Evolutionary conservation across 1,140 invertebrate genomes (phyloP), one percentile per base, ranked within the genome.

Genomic region (Pogonus chalceus): DNA sequence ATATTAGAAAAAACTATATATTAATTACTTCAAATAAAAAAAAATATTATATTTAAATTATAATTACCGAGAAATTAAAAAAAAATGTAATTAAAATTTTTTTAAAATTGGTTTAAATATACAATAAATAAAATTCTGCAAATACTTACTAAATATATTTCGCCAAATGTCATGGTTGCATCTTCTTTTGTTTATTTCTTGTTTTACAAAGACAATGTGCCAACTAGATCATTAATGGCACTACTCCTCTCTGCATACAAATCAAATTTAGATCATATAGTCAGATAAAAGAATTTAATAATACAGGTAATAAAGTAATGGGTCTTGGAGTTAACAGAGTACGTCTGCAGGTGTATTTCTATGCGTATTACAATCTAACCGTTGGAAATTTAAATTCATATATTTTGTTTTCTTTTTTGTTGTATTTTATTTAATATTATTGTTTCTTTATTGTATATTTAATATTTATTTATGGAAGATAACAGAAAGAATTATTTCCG

Each of bases 251-350:
- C 7, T 31, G 26, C 26, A 31, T 31, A 31, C 26, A 31, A 55
- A 55, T 55, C 53, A 55, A 55, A 50, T 55, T 55, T 55, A 55
- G 53, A 55, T 55, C 10, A 18, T 14, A 23, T n/a, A 16, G 14
- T 4, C 26, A 31, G 53, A 55, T 55, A 55, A 50, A 20, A 31
- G 35, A 55, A 50, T 50, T 55, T 55, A 55, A 55, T 55, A 55
- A 55, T 24, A 37, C 37, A 49, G 47, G 47, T 50, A 48, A 49
- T 55, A 49, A 55, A 55, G 35, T 55, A 55, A 55, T 50, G 48
- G 22, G 51, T 31, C 14, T n/a, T n/a, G n/a, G n/a, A n/a, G n/a
- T n/a, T n/a, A n/a, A n/a, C n/a, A n/a, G n/a, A n/a, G n/a, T 14
- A 31, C 26, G 14, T 31, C 26, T 31, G 26, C 26, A 31, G 26